These are phyloP conservation scores for Chionis minor DNA, from an alignment of 2,113 vertebrate species.

Conservation along the genomic window DNA sequence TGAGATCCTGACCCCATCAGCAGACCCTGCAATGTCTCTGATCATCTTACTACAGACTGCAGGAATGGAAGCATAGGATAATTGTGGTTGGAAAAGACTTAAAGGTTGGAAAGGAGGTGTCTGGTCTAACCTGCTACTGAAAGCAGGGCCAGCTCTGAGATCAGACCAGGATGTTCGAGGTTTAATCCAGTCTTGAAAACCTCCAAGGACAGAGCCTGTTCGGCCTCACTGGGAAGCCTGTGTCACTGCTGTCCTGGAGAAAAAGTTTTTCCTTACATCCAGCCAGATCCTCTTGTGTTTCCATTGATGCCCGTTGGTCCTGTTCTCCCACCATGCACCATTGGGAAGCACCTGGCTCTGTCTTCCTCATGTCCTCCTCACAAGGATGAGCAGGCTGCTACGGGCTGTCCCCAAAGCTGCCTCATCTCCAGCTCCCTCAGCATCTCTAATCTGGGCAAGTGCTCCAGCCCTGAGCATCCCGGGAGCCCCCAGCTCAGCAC, in stretches of 20 bases:
- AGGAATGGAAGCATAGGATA: neutral
- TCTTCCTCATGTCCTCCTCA: neutral
- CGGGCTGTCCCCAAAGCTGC: neutral
- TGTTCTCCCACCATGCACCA: neutral
- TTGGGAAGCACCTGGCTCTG: neutral
- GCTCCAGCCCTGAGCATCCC: neutral
- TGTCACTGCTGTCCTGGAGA: neutral
- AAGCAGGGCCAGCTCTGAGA: neutral
- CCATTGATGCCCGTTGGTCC: accelerated
- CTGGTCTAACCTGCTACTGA: neutral
- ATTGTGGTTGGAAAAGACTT: neutral
- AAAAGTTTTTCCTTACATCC: neutral
- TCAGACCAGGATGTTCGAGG: neutral
- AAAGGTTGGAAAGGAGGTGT: neutral
- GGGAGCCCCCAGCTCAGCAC: neutral
- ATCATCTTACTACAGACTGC: neutral
- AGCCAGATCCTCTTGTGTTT: neutral
- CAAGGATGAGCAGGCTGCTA: neutral
- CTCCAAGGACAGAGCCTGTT: neutral
- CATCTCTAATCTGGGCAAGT: neutral
- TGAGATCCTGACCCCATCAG: neutral
- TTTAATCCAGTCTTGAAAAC: neutral
- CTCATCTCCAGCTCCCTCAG: neutral
- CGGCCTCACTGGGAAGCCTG: neutral
- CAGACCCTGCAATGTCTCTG: neutral